Conservation (phyloP, 2,888 invertebrate species). For the Aporophyla lueneburgensis region DNA sequence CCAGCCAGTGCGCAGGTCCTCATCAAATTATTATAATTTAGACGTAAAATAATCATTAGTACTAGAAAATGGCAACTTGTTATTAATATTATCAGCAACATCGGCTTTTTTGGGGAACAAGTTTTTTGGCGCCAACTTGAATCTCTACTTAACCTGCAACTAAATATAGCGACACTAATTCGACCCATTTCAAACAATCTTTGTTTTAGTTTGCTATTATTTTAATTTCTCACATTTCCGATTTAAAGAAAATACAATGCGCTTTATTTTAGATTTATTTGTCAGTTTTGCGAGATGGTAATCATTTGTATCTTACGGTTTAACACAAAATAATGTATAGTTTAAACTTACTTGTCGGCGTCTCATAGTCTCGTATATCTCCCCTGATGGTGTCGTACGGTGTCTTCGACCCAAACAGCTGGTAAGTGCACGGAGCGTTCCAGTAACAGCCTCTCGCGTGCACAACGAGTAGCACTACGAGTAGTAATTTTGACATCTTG, state of each 20-base stretch:
- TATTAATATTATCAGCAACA: not conserved
- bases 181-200: too few species aligned
- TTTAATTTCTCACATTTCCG: too few species aligned
- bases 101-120: not conserved
- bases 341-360: conserved; percentile 77
- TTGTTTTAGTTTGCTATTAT: not conserved
- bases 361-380: conserved; percentile 79
- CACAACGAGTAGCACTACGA: conserved; percentile 62
- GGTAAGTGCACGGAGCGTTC: conserved; percentile 77
- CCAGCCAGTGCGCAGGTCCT: not conserved
- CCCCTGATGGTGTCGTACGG: conserved; percentile 83
- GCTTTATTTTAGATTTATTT: not conserved
- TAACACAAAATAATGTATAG: not conserved
- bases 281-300: not conserved
- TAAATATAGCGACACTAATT: too few species aligned
- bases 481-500: conserved; percentile 52
- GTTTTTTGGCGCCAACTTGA: not conserved
- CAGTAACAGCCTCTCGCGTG: conserved; percentile 77
- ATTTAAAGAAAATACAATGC: not conserved
- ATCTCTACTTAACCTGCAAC: not conserved
- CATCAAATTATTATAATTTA: not conserved
- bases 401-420: conserved; percentile 80
- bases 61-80: not conserved
- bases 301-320: not conserved
- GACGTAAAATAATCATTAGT: not conserved